Percentiles rank a stretch among this genome's conserved stretches.
These are phyloP conservation scores for Drosophila ustulata DNA, from an alignment of 2,888 invertebrate species.

Conservation along the genomic window DNA sequence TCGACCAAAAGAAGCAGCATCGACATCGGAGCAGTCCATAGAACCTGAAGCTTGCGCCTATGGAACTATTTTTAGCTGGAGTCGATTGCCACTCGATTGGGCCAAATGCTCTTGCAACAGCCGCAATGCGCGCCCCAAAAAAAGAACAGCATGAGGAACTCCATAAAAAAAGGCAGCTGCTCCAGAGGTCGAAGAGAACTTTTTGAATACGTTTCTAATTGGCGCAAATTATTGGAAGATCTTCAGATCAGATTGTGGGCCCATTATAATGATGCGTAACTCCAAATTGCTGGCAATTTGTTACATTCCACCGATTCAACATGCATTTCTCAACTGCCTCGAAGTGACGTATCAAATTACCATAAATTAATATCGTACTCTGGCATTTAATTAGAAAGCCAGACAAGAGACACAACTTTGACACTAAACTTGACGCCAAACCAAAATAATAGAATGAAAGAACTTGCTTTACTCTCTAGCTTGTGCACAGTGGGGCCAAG, in stretches of 20 bases:
- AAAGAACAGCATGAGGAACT: constrained; percentile 28
- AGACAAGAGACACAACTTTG: constrained; percentile 51
- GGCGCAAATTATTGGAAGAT: constrained; percentile 70
- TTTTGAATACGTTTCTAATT: constrained; percentile 68
- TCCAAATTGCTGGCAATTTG: constrained; percentile 64
- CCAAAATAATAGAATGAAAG: background rate
- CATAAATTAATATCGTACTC: constrained; percentile 68
- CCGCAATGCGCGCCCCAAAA: constrained; percentile 15
- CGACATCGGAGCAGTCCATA: constrained; percentile 15
- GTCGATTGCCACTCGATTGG: constrained; percentile 65
- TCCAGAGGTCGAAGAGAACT: constrained; percentile 23
- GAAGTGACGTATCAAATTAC: constrained; percentile 68
- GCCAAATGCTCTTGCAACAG: constrained; percentile 60
- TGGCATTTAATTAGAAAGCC: constrained; percentile 66
- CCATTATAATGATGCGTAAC: constrained; percentile 43
- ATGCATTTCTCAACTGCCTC: constrained; percentile 11
- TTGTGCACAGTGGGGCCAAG: constrained; percentile 30
- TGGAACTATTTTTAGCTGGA: constrained; percentile 66
- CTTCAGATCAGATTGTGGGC: constrained; percentile 58
- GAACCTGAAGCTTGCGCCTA: constrained; percentile 50
- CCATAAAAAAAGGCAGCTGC: constrained; percentile 36
- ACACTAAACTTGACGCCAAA: constrained; percentile 57
- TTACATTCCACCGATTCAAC: constrained; percentile 49
- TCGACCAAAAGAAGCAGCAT: constrained; percentile 25
- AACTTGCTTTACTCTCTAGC: constrained; percentile 1